phyloP scores from a whole-genome alignment of 2,888 invertebrate genomes.

The Acutogordius australiensis region DNA sequence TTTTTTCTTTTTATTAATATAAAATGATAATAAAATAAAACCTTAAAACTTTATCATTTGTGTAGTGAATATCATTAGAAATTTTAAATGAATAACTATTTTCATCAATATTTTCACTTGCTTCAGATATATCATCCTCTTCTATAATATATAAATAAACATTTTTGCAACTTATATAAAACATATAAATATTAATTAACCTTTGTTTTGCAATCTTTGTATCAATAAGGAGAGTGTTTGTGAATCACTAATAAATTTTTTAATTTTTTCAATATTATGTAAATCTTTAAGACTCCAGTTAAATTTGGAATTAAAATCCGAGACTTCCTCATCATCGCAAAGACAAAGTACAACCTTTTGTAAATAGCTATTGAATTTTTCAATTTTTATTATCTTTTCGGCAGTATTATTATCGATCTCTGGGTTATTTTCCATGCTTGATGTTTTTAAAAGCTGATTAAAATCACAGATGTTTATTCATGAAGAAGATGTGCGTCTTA shows the following conservation, averaged over 20 bases:
- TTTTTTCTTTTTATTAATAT: neutral
- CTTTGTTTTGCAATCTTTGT: slow-evolving; percentile 2
- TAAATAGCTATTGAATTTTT: neutral
- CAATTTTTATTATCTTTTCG: neutral
- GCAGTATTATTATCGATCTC: no score
- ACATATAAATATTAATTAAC: neutral
- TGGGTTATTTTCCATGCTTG: no score
- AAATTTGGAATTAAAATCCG: no score
- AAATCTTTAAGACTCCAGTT: neutral
- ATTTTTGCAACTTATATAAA: neutral
- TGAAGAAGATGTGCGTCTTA: no score
- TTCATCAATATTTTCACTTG: slow-evolving; percentile 8
- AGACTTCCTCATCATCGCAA: neutral
- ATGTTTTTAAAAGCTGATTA: no score
- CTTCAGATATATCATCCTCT: neutral
- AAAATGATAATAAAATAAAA: neutral
- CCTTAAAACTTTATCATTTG: neutral
- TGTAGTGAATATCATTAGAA: slow-evolving; percentile 9
- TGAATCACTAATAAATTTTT: neutral
- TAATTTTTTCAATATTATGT: slow-evolving; percentile 5
- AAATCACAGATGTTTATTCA: no score
- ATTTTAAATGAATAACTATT: neutral
- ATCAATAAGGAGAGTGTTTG: slow-evolving; percentile 1
- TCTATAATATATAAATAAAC: slow-evolving; percentile 6
- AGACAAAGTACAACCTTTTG: neutral